phyloP scores from a whole-genome alignment of 2,888 invertebrate species.

The Acanthoscelides obtectus region DNA sequence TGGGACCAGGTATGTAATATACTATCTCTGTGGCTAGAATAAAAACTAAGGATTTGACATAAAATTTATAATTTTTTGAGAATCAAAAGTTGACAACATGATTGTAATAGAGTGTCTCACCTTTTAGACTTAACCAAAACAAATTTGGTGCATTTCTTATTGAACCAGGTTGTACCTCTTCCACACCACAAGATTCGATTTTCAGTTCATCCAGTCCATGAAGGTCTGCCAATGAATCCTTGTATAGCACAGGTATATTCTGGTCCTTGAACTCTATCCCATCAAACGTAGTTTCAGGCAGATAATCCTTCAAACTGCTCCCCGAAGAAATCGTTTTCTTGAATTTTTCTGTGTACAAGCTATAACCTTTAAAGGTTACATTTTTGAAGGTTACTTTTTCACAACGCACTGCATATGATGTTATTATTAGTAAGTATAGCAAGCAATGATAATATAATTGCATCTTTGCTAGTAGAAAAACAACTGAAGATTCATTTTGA shows the following conservation, averaged over 20 bases:
- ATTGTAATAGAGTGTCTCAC: constrained; percentile 4
- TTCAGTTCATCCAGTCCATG: constrained; percentile 30
- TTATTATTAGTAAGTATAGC: neutral
- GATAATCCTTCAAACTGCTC: constrained; percentile 26
- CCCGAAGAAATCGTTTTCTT: constrained; percentile 25
- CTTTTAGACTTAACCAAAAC: constrained; percentile 23
- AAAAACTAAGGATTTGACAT: too few relatives aligned
- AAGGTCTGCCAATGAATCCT: constrained; percentile 28
- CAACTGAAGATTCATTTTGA: neutral
- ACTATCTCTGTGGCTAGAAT: too few relatives aligned
- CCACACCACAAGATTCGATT: constrained; percentile 22
- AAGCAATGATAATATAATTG: neutral
- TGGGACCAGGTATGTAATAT: too few relatives aligned
- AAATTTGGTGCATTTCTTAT: constrained; percentile 25
- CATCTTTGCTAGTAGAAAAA: neutral
- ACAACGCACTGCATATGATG: constrained; percentile 6
- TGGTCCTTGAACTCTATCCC: constrained; percentile 29
- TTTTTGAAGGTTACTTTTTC: constrained; percentile 29
- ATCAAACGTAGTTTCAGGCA: constrained; percentile 28
- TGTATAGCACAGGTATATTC: constrained; percentile 28
- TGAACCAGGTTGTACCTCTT: constrained; percentile 27
- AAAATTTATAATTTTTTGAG: too few relatives aligned
- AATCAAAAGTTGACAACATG: too few relatives aligned
- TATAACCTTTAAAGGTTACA: constrained; percentile 29
- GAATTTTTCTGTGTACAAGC: constrained; percentile 29